Evolutionary conservation across 1,140 invertebrate species (phyloP).

Genomic region (Calycopis cecrops): DNA sequence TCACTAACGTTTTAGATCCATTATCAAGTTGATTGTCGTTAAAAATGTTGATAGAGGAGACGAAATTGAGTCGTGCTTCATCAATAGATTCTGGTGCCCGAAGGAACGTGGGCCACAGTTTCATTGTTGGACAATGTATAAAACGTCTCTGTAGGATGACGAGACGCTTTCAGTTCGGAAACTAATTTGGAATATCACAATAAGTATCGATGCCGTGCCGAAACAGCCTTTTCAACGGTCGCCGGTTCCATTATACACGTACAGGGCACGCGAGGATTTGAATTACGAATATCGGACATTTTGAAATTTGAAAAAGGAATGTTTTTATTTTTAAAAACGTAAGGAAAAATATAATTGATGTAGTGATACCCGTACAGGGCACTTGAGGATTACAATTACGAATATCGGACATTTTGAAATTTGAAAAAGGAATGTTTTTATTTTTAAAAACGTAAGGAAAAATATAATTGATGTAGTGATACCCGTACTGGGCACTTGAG

Average conservation of each 20-base stretch:
- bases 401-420: slow-evolving; percentile 6
- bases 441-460: too few species aligned
- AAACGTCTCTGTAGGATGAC: slow-evolving; percentile 67
- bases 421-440: background rate
- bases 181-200: slow-evolving; percentile 73
- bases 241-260: slow-evolving; percentile 42
- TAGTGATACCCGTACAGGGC: slow-evolving; percentile 46
- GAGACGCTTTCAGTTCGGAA: slow-evolving; percentile 55
- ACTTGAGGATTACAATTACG: slow-evolving; percentile 35
- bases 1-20: slow-evolving; percentile 39
- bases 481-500: slow-evolving; percentile 51
- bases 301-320: background rate
- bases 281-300: slow-evolving; percentile 16
- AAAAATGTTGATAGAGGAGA: slow-evolving; percentile 46
- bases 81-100: slow-evolving; percentile 48
- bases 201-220: slow-evolving; percentile 65
- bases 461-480: too few species aligned
- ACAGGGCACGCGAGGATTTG: slow-evolving; percentile 47
- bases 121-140: slow-evolving; percentile 65
- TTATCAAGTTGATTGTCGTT: slow-evolving; percentile 34
- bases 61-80: slow-evolving; percentile 59
- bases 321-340: too few species aligned
- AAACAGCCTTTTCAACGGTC: slow-evolving; percentile 65
- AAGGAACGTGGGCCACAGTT: slow-evolving; percentile 63
- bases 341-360: too few species aligned